Base-by-base conservation (phyloP, 2,888 invertebrate species). In the Nemotelus nigrinus region DNA sequence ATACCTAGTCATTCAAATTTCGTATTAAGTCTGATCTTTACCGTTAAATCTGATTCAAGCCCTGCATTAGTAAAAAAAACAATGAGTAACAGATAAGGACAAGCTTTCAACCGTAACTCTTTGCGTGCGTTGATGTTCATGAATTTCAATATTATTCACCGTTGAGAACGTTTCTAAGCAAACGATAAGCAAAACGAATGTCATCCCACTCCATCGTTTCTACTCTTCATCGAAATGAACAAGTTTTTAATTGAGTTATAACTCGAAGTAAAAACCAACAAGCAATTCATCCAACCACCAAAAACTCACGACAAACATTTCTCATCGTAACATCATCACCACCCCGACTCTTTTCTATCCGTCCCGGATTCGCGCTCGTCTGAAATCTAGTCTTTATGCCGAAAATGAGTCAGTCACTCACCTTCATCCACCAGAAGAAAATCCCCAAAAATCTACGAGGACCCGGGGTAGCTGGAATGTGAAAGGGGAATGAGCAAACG, bases 241-340 rank as follows among this genome's bases (percentile, higher is more conserved):
- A 77, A 77, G 77, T 77, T 77, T 77, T 77, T 77, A 77, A 77
- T 77, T 77, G 77, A 77, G 77, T 77, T 77, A 77, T 77, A 71
- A 77, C 77, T 77, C 70, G 50, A 74, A 77, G 77, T 57, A 70
- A 77, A 77, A 77, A 77, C 77, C 77, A 77, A 77, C 77, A 77
- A 77, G 70, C 77, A 77, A 25, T 70, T 50, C 60, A 70, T 50
- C 77, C 68, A 53, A 67, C 63, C 64, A 70, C 58, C 70, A 43
- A 68, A 39, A 77, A 77, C 57, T 65, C 65, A 57, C 45, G 76
- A 68, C 76, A 67, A 77, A 77, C 76, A 77, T 77, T 58, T 44
- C 64, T 55, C 70, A 53, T 41, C 44, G 7, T 6, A 25, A n/a
- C 25, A n/a, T 65, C 65, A 65, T 47, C 47, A 45, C 45, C 43